Evolutionary conservation across 1,140 invertebrate species (phyloP), one percentile per base, ranked within the genome.

Genomic region (Rhagoletis pomonella): DNA sequence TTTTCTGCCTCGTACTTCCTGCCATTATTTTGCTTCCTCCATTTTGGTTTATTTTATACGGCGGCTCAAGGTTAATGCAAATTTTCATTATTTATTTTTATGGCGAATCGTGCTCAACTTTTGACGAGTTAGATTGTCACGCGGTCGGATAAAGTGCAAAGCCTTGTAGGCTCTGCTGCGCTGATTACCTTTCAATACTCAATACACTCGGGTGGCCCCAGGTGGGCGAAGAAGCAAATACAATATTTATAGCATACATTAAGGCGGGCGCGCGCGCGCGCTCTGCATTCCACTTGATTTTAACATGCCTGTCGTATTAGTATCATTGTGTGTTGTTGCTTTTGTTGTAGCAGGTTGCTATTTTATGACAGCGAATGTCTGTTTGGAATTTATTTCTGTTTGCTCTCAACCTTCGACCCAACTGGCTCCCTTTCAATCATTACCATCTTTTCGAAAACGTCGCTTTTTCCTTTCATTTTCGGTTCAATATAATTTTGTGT

Each of bases 211-310:
- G 67, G 67, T 73, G 42, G 17, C 5, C 50, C 10, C 50, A 55
- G 50, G 5, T 10, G 12, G 64, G 67, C 42, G 42, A 12, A 73
- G 42, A 12, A 73, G 67, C 67, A 39, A 73, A 73, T 73, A 73
- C 67, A 73, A 73, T 73, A 73, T 73, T 73, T 47, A 73, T 73
- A 44, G 67, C 42, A 14, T 73, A 73, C 39, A 73, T 73, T 73
- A 44, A 73, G 67, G 67, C 42, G 14, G 12, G 44, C 42, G 12
- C 67, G 10, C 17, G 67, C 42, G 14, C 42, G 44, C 42, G 12
- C 67, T 42, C 17, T 47, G 67, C 67, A 44, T 73, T 73, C 42
- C 67, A 44, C 42, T 4, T 42, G 2, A 19, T 19, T 4, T n/a
- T 10, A 4, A 14, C 39, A 9, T 67, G 19, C 29, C 29, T 14